Evolutionary conservation across 2,888 invertebrate species (phyloP).

Genomic region (Patella pellucida): DNA sequence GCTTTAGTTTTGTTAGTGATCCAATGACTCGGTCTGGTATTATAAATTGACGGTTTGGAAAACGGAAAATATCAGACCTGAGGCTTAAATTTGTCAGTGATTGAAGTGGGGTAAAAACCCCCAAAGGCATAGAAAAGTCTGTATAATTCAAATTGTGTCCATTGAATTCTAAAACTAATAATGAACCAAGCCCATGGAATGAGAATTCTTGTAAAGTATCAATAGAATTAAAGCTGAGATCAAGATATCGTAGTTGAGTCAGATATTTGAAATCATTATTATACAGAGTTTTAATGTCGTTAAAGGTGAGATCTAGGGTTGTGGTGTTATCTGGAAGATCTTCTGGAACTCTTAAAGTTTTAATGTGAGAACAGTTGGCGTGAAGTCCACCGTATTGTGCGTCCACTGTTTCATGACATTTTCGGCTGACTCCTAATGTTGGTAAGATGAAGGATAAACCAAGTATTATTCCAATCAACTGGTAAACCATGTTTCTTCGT

Average conservation of each 20-base stretch:
- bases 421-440: no score
- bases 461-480: no score
- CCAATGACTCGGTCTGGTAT: not conserved
- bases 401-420: no score
- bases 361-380: not conserved
- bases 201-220: not conserved
- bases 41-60: not conserved
- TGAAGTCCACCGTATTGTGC: no score
- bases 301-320: not conserved
- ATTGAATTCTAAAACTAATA: not conserved
- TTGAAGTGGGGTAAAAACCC: not conserved
- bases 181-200: not conserved
- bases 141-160: not conserved
- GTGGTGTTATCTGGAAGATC: not conserved
- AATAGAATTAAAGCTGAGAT: not conserved
- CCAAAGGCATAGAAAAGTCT: not conserved
- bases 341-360: not conserved
- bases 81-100: not conserved
- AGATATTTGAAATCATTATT: not conserved
- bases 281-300: not conserved
- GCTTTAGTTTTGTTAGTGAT: not conserved
- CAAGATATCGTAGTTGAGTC: not conserved
- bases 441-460: no score
- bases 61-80: not conserved
- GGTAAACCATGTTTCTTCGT: no score